Conservation (phyloP, 2,797 vertebrate genomes). For the Catamblyrhynchus diadema region DNA sequence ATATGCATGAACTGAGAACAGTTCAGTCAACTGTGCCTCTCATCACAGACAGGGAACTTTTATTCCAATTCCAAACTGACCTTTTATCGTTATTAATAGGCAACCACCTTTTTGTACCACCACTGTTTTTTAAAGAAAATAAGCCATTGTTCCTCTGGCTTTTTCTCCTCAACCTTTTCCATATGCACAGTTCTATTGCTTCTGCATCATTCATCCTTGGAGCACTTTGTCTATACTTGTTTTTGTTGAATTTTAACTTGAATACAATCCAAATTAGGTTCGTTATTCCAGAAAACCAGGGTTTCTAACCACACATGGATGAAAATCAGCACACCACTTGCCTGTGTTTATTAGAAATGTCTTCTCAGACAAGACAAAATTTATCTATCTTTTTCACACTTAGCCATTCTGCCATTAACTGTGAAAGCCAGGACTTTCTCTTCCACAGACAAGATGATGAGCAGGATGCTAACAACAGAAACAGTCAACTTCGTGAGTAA, state of each 20-base stretch:
- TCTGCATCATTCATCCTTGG: not conserved
- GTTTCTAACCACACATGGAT: not conserved
- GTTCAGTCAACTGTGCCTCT: not conserved
- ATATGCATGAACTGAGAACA: not conserved
- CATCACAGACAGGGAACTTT: not conserved
- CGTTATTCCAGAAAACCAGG: not conserved
- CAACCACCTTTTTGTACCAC: not conserved
- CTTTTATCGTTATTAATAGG: not conserved
- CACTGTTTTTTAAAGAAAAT: not conserved
- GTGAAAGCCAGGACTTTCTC: not conserved
- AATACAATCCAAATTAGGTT: not conserved
- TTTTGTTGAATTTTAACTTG: not conserved
- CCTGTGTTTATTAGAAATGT: not conserved
- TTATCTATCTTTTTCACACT: not conserved
- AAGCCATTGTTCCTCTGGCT: not conserved
- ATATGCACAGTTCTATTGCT: not conserved
- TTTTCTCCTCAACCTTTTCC: not conserved
- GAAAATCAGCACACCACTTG: not conserved
- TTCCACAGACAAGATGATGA: not conserved
- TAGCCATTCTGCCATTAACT: not conserved
- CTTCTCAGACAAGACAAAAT: not conserved
- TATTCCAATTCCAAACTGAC: not conserved
- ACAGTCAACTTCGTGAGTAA: not conserved
- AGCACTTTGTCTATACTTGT: not conserved
- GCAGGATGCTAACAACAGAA: not conserved